These are phyloP conservation scores for Caenorhabditis japonica DNA, from an alignment of 2,888 invertebrate genomes.

Conservation along the genomic window DNA sequence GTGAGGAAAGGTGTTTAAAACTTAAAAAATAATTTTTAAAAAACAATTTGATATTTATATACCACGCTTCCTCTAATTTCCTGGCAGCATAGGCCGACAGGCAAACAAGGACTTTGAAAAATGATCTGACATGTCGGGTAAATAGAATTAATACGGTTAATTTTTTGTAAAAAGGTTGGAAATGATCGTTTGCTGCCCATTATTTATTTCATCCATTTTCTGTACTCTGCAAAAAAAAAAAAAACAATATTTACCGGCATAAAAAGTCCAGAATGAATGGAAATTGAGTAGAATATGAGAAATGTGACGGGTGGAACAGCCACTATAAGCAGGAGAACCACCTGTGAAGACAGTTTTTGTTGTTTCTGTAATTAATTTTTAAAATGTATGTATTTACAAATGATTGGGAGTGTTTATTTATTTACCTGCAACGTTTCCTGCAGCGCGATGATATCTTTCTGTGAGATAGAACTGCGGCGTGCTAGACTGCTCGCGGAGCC, in stretches of 20 bases:
- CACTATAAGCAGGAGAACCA: slow-evolving; percentile 36
- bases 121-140: no score
- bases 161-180: no score
- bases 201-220: no score
- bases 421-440: slow-evolving; percentile 60
- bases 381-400: background rate
- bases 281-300: slow-evolving; percentile 57
- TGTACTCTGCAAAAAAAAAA: no score
- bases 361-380: slow-evolving; percentile 54
- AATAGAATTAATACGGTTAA: no score
- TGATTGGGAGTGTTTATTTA: background rate
- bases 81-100: no score
- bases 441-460: slow-evolving; percentile 58
- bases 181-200: no score
- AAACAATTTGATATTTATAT: no score
- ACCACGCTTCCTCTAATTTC: no score
- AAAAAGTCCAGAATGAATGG: slow-evolving; percentile 55
- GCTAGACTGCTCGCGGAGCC: slow-evolving; percentile 58
- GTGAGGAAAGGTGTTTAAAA: no score
- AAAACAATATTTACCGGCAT: slow-evolving; percentile 37
- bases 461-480: slow-evolving; percentile 58
- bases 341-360: slow-evolving; percentile 53
- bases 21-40: no score
- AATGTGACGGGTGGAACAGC: slow-evolving; percentile 54
- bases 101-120: no score